Base-by-base conservation (phyloP, 2,888 invertebrate genomes). In the Mycalesis mineus region DNA sequence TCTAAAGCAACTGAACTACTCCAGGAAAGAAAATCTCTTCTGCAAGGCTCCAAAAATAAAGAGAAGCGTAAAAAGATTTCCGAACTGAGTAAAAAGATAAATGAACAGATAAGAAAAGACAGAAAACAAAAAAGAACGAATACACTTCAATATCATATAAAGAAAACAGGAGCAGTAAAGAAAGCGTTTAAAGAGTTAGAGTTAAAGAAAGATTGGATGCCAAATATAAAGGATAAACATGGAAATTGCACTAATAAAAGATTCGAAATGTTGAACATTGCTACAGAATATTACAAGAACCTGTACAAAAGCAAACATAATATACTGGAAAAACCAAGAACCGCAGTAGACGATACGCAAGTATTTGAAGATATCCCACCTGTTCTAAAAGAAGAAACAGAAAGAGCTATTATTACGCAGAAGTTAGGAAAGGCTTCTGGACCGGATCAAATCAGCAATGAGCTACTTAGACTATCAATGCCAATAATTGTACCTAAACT, bases 381-480 rank as follows among this genome's bases (percentile, higher is more conserved):
- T 59, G 68, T 71, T 36, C 6, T 70, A 57, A 56, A 60, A 6
- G 62, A 61, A 54, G 65, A 73, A 68, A 65, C 56, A 14, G 45
- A 58, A 50, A 65, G 45, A 62, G 53, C 70, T 22, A 69, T 70
- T 6, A 55, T 57, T 7, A 64, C 66, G 28, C 69, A 69, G 60
- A 69, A 69, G 29, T 13, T 42, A 31, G 65, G 65, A 37, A 70
- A 71, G 48, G 62, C 69, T 9, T 66, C 71, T 14, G 70, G 70
- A 52, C 29, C 64, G 0, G 68, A 71, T 55, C 47, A 37, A 28
- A 44, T 70, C 1, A 65, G 64, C 17, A 68, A 70, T 45, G 65
- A 70, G 63, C 37, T 68, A 33, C 42, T 68, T 31, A 68, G 64
- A 63, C 47, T 42, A 15, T 63, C 64, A 2, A 28, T 54, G 57